A percentile compares a stretch with the other conserved stretches of the same genome.
phyloP scores from a whole-genome alignment of 2,797 vertebrate genomes.

The Jordanella pulchra region DNA sequence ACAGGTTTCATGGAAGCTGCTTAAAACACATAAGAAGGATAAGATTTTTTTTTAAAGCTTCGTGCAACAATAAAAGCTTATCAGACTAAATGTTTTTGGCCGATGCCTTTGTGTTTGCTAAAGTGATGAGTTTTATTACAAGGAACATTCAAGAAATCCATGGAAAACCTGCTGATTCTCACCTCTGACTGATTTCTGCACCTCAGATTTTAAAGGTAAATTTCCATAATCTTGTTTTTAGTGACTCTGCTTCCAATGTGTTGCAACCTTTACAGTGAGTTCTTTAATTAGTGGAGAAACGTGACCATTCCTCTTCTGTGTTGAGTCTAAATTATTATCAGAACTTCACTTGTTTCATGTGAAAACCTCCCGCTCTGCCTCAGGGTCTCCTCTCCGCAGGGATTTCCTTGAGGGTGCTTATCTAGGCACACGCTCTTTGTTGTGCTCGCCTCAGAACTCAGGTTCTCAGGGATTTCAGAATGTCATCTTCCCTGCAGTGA shows the following conservation, averaged over 20 bases:
- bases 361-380: conserved; percentile 33
- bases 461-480: conserved; percentile 52
- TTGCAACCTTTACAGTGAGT: not conserved
- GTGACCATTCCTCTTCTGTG: not conserved
- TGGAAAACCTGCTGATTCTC: not conserved
- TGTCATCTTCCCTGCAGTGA: conserved; percentile 54
- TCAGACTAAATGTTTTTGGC: not conserved
- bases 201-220: not conserved
- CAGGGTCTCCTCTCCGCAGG: conserved; percentile 8
- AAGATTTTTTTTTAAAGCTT: no score
- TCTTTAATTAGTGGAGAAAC: not conserved
- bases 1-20: no score
- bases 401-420: conserved; percentile 34
- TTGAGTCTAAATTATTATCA: conserved; percentile 25
- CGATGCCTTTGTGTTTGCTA: not conserved
- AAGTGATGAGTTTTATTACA: not conserved
- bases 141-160: not conserved
- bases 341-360: conserved; percentile 35
- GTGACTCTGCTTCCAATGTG: no score
- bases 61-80: no score
- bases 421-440: conserved; percentile 30
- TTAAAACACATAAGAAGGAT: no score
- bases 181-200: not conserved
- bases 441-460: conserved; percentile 38
- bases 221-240: not conserved